Evolutionary conservation across 2,888 invertebrate species (phyloP), one percentile per base, ranked within the genome.

Genomic region (Melinaea menophilus): DNA sequence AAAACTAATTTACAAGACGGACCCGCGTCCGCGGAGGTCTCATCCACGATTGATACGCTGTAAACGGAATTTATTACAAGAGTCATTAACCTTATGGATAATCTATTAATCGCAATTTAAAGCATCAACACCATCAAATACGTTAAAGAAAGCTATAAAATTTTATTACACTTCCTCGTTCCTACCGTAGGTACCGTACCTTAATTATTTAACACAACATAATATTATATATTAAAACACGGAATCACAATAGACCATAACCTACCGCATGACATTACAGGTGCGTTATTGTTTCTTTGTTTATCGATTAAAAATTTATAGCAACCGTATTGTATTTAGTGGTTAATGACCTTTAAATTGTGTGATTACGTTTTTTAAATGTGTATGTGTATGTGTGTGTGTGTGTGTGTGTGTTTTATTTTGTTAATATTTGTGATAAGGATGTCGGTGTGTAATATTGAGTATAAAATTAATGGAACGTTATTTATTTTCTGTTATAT

Each of bases 31-130:
- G 59, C 70, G 72, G 73, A 77, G 72, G 79, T 76, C 76, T 75
- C 71, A 71, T 61, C 58, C 72, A 78, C 84, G 86, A 88, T 88
- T 86, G 88, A 88, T 88, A 83, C 76, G 78, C 82, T 81, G 83
- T 90, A 88, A 90, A 88, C 73, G 68, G 76, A 84, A 86, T 88
- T 89, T 86, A 88, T 86, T 84, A 82, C 85, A 72, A 75, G 76
- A 80, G 81, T 81, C 77, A 82, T 88, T 84, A 88, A 86, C 78
- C 78, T 79, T 84, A 85, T 79, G 79, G 79, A 82, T 88, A 86
- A 87, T 88, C 85, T 85, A 84, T 86, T 88, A 85, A 88, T 86
- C 84, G 84, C 83, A 82, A 84, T 86, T 87, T 86, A 84, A 87
- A 82, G 84, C 83, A 84, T 86, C 83, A 85, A 83, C 85, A 84